phyloP scores from a whole-genome alignment of 2,113 vertebrate genomes.

The Heterocephalus glaber region DNA sequence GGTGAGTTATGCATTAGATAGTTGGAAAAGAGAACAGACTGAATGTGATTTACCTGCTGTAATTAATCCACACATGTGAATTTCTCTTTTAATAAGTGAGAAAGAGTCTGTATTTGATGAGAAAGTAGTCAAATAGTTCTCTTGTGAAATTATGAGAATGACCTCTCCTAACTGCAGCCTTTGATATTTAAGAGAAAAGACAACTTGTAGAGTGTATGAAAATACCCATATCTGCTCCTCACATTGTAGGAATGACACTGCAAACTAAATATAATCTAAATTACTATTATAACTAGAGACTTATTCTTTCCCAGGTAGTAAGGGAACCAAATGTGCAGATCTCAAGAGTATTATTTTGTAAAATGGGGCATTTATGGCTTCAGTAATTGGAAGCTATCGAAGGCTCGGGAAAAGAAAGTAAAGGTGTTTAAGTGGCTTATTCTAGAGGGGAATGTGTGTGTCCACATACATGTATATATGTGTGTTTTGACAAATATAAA shows the following conservation, averaged over 20 bases:
- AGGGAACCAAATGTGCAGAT: neutral
- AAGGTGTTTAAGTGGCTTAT: neutral
- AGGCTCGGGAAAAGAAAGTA: constrained; percentile 36
- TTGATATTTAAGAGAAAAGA: neutral
- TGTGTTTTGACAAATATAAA: neutral
- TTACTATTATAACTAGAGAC: neutral
- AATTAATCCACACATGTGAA: neutral
- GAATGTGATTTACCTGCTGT: neutral
- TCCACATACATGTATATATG: neutral
- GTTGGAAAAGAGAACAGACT: neutral
- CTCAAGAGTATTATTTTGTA: constrained; percentile 53
- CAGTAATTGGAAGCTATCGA: constrained; percentile 60
- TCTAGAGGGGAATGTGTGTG: neutral
- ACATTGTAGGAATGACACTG: neutral
- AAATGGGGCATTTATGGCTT: constrained; percentile 59
- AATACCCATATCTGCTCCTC: neutral
- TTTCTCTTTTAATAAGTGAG: neutral
- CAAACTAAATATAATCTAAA: constrained; percentile 29
- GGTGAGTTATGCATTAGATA: neutral
- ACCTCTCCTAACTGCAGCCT: neutral
- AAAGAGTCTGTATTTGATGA: neutral
- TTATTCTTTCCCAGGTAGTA: constrained; percentile 21
- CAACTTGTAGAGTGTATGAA: neutral
- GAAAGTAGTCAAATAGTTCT: neutral
- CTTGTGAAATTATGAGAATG: neutral